phyloP scores from a whole-genome alignment of 2,888 invertebrate genomes.

The Drosophila austrosaltans region DNA sequence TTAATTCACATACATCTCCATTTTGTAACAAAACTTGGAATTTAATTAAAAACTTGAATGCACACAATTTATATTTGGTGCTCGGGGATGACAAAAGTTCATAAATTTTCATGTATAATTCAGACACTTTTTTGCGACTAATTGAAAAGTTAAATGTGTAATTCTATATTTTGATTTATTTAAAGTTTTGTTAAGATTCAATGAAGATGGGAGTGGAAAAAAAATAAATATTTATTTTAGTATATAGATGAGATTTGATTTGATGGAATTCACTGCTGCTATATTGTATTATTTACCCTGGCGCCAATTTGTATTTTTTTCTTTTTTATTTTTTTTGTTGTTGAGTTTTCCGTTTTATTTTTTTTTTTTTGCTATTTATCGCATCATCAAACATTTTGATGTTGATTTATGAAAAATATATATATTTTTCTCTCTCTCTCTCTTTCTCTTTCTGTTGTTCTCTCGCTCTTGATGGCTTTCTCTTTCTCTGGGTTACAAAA shows the following conservation, averaged over 20 bases:
- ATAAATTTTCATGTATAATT: slow-evolving; percentile 70
- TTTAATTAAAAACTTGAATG: slow-evolving; percentile 75
- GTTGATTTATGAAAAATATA: slow-evolving; percentile 79
- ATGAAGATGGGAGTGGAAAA: not conserved
- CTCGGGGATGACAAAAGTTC: slow-evolving; percentile 37
- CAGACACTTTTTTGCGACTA: slow-evolving; percentile 56
- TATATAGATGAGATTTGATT: slow-evolving; percentile 22
- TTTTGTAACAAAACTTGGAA: slow-evolving; percentile 54
- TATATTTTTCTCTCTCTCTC: slow-evolving; percentile 17
- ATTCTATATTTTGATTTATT: slow-evolving; percentile 1
- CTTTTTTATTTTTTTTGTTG: slow-evolving; percentile 38
- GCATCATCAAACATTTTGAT: slow-evolving; percentile 79
- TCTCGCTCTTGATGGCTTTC: slow-evolving; percentile 18
- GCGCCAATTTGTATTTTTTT: slow-evolving; percentile 9
- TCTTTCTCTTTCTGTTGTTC: slow-evolving; percentile 7
- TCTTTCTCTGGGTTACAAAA: slow-evolving; percentile 35
- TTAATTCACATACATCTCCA: slow-evolving; percentile 19
- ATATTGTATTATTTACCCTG: slow-evolving; percentile 29
- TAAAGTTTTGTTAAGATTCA: slow-evolving; percentile 7
- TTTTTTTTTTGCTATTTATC: slow-evolving; percentile 71
- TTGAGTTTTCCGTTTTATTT: slow-evolving; percentile 28
- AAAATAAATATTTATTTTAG: slow-evolving; percentile 28
- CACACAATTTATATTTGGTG: slow-evolving; percentile 33
- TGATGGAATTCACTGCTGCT: slow-evolving; percentile 19
- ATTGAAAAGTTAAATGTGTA: slow-evolving; percentile 46